Conservation (phyloP, 2,797 vertebrate species). For the Hirundo rustica region DNA sequence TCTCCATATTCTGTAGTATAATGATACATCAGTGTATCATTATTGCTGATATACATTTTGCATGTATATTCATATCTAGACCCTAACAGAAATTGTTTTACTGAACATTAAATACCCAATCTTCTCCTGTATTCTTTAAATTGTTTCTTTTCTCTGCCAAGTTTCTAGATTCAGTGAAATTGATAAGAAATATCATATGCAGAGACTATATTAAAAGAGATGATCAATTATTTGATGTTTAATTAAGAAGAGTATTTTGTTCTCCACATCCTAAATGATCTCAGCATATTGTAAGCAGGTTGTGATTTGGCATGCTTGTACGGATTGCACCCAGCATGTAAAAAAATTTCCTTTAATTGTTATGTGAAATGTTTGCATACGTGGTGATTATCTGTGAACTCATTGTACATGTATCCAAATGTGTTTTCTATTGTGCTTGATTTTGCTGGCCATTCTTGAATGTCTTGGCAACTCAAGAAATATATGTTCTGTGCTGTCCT, state of each 20-base stretch:
- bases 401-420: constrained; percentile 83
- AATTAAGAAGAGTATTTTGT: constrained; percentile 57
- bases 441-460: constrained; percentile 86
- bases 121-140: constrained; percentile 44
- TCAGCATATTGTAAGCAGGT: constrained; percentile 76
- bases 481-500: constrained; percentile 90
- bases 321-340: constrained; percentile 88
- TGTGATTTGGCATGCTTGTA: constrained; percentile 86
- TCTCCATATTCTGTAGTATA: constrained; percentile 29
- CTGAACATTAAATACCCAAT: neutral
- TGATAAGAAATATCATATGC: constrained; percentile 40
- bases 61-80: constrained; percentile 44
- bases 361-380: constrained; percentile 89
- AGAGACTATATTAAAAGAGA: constrained; percentile 66
- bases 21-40: neutral
- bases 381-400: constrained; percentile 85
- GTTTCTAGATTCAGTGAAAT: constrained; percentile 53
- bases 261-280: constrained; percentile 63
- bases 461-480: constrained; percentile 92
- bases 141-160: constrained; percentile 68
- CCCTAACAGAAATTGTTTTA: constrained; percentile 43
- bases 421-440: constrained; percentile 92
- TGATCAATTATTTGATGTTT: constrained; percentile 51
- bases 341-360: constrained; percentile 84
- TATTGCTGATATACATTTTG: constrained; percentile 64